Conservation (phyloP, 2,888 invertebrate species). For the Agrotis puta region DNA sequence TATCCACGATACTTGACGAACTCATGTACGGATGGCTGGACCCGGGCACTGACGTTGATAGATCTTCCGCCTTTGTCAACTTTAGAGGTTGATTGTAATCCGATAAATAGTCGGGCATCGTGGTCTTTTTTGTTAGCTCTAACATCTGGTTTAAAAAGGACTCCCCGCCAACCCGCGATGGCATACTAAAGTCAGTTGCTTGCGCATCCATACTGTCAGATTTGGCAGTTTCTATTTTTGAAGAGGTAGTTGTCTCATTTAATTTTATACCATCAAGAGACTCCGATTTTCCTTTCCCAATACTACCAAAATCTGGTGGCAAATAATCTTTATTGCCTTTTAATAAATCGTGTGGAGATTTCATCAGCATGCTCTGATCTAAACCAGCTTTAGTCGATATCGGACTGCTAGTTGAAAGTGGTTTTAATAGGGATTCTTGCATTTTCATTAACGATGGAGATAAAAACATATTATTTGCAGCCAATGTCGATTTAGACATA, state of each 20-base stretch:
- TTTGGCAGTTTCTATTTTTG: slow-evolving; percentile 89
- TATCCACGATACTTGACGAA: slow-evolving; percentile 83
- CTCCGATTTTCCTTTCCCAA: slow-evolving; percentile 89
- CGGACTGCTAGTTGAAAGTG: slow-evolving; percentile 91
- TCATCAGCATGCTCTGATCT: slow-evolving; percentile 86
- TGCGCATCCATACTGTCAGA: slow-evolving; percentile 79
- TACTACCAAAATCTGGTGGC: slow-evolving; percentile 90
- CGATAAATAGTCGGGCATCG: slow-evolving; percentile 87
- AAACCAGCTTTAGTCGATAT: slow-evolving; percentile 86
- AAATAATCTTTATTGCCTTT: slow-evolving; percentile 87
- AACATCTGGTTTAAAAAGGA: slow-evolving; percentile 90
- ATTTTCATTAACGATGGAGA: slow-evolving; percentile 94
- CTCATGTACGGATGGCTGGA: slow-evolving; percentile 87
- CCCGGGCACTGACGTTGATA: slow-evolving; percentile 85
- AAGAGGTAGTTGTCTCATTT: slow-evolving; percentile 83
- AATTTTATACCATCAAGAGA: slow-evolving; percentile 83
- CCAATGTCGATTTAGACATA: slow-evolving; percentile 94
- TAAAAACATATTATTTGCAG: slow-evolving; percentile 95
- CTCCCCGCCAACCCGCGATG: slow-evolving; percentile 85
- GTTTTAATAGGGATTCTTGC: slow-evolving; percentile 92
- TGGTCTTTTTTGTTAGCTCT: slow-evolving; percentile 89
- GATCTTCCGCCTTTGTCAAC: slow-evolving; percentile 91
- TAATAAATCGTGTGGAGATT: slow-evolving; percentile 85
- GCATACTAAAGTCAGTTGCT: slow-evolving; percentile 87
- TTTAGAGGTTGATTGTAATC: slow-evolving; percentile 91